A percentile compares a stretch with the other conserved stretches of the same genome.
These are phyloP conservation scores for Oreochromis spilurus DNA, from an alignment of 2,113 vertebrate species.

Conservation along the genomic window DNA sequence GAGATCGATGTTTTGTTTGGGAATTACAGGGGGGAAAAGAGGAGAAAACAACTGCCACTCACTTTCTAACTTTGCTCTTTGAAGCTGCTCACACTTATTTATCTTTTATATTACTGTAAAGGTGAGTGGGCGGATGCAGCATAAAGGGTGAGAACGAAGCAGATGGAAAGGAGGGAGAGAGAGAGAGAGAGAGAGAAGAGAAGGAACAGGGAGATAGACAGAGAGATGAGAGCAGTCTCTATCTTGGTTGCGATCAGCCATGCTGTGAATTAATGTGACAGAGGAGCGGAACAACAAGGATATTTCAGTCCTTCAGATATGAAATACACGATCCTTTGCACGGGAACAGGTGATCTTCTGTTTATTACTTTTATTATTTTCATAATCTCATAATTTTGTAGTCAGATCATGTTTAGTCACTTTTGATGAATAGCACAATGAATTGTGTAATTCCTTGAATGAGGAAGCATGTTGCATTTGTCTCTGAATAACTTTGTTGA, in stretches of 20 bases:
- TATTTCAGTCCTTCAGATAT: neutral
- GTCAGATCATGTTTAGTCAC: neutral
- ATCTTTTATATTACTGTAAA: constrained; percentile 31
- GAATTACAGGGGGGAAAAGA: neutral
- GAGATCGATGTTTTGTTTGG: neutral
- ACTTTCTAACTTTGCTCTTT: neutral
- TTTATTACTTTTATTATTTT: neutral
- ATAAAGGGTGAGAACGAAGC: constrained; percentile 37
- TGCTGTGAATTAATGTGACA: constrained; percentile 19
- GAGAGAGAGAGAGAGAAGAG: neutral
- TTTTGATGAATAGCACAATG: neutral
- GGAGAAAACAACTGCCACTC: neutral
- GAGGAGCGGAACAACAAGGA: neutral
- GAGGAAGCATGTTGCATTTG: neutral
- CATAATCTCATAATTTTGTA: neutral
- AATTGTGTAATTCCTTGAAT: neutral
- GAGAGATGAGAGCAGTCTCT: constrained; percentile 19
- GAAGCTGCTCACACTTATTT: constrained; percentile 31
- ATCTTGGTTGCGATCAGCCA: neutral
- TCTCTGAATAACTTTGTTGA: neutral
- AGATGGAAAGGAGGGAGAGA: constrained; percentile 2
- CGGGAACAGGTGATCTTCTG: constrained; percentile 57
- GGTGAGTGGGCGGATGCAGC: constrained; percentile 55
- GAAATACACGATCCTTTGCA: neutral
- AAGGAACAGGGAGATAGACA: neutral